Evolutionary conservation across 2,888 invertebrate species (phyloP), one percentile per base, ranked within the genome.

Genomic region (Parnassius glacialis): DNA sequence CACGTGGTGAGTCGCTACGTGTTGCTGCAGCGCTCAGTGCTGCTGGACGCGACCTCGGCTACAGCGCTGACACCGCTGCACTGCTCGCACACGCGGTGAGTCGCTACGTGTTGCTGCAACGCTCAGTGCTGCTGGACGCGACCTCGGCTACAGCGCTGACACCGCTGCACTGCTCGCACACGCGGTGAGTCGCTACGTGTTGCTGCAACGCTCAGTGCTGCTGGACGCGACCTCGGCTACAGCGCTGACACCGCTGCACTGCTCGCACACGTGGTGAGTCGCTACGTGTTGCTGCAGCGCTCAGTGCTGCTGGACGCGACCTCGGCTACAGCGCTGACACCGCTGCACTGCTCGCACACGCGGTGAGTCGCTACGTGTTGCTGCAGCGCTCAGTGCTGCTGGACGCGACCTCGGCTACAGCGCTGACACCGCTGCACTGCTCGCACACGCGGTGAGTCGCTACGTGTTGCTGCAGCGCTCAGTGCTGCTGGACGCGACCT

Each of bases 71-170:
- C 65, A 92, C 94, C 72, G 92, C 59, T 12, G 94, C 95, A 72
- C 94, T 96, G 16, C 91, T 97, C 58, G 92, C 93, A 68, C 96
- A 97, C 78, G 97, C 97, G 50, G 95, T 95, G 75, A 92, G 93
- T 88, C 64, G 20, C 20, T 20, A 20, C 20, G 20, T 20, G 20
- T 20, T 20, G 95, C 94, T 16, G 86, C 95, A 41, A 94, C 94
- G 41, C 81, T 96, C 52, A 79, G 84, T n/a, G 68, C 67, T 9
- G 88, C 92, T 0, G 92, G 93, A 9, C 92, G 95, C 69, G 96
- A 97, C 78, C 90, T 97, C 34, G 97, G 96, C 0, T 98, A 97
- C 57, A 65, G 64, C 10, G 70, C 69, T 1, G 94, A 95, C 65
- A 92, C 94, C 72, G 92, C 59, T 12, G 94, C 95, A 72, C 94